Base-by-base conservation (phyloP, 2,888 invertebrate genomes). In the Anoplius nigerrimus region DNA sequence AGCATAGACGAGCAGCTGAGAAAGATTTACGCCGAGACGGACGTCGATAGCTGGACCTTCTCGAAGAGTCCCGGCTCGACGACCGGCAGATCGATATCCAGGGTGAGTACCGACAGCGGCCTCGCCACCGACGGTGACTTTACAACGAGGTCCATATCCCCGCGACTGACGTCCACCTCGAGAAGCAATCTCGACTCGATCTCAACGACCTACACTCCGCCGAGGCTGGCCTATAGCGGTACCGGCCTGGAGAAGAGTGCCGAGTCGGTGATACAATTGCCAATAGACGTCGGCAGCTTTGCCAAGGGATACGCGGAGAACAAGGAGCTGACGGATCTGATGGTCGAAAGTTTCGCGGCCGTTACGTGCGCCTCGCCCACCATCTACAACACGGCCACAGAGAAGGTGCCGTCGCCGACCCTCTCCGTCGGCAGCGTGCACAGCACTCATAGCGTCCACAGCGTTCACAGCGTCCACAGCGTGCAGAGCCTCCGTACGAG, bases 1-100 rank as follows among this genome's bases (percentile, higher is more conserved):
- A 92, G 92, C 75, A 92, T 93, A 78, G 93, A 94, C 78, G 93
- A 93, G 84, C 93, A 94, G 81, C 87, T 94, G 59, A 91, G 93
- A 83, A 92, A 92, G 84, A 92, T 94, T 56, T 94, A 93, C 80
- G 90, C 91, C 0, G 93, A 93, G 75, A 89, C 90, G 4, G 91
- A 91, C 58, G 89, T 91, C 62, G 93, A 93, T 72, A 92, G 91
- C 82, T 94, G 94, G 94, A 93, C 91, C 43, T 93, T 93, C 78
- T 92, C 92, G 61, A 92, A 92, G 76, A 92, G 92, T 87, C 92
- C 92, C 80, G 91, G 92, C 80, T 88, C 88, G 0, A 88, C 86
- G 5, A 88, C 87, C 5, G 88, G 87, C 21, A 79, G 88, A 74
- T 88, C 88, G 22, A 80, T 87, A 65, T 88, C 88, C 13, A 84